Conservation (phyloP, 2,113 vertebrate species). For the Xenopus laevis region DNA sequence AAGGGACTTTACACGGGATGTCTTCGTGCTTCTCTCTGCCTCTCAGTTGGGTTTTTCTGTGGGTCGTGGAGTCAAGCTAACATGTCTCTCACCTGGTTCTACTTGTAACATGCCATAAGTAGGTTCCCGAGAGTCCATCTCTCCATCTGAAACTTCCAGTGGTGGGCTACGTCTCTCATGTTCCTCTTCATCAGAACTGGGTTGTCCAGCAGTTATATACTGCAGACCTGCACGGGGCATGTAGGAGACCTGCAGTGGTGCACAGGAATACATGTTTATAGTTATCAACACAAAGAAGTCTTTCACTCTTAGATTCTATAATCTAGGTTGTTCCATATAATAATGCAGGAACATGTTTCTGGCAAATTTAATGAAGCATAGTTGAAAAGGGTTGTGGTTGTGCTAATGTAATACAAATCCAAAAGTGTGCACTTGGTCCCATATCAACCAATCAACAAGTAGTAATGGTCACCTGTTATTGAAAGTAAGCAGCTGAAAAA, state of each 20-base stretch:
- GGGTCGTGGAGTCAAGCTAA: no score
- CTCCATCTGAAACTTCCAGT: slow-evolving; percentile 92
- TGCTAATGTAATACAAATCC: background rate
- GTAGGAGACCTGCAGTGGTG: slow-evolving; percentile 61
- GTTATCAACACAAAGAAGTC: background rate
- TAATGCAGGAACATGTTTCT: no score
- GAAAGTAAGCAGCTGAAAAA: no score
- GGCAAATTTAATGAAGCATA: no score
- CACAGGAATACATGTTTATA: background rate
- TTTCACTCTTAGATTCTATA: background rate
- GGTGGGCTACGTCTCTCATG: slow-evolving; percentile 82
- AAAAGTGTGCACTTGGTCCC: no score
- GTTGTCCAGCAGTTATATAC: slow-evolving; percentile 74
- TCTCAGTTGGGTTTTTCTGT: no score
- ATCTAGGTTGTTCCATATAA: background rate
- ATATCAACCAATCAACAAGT: no score
- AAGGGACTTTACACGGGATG: no score
- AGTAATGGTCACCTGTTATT: no score
- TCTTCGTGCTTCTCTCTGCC: no score
- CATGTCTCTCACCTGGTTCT: slow-evolving; percentile 72
- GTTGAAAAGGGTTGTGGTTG: no score
- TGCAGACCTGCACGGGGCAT: slow-evolving; percentile 69
- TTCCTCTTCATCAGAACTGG: slow-evolving; percentile 92
- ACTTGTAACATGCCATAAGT: slow-evolving; percentile 71
- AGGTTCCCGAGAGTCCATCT: slow-evolving; percentile 76